Conservation (phyloP, 2,797 vertebrate species). For the Poecile montanus region DNA sequence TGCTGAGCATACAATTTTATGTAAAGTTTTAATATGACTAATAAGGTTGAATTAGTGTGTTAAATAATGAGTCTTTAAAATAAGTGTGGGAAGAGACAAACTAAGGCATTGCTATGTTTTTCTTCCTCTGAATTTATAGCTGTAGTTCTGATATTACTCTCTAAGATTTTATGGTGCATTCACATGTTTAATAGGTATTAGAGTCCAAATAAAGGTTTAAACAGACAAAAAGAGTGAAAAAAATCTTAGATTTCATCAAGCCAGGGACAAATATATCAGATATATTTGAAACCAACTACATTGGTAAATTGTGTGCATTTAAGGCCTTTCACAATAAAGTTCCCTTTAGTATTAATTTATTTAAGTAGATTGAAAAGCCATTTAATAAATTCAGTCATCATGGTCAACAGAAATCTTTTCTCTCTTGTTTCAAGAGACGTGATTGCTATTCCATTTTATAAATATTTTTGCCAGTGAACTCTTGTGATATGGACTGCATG, state of each 20-base stretch:
- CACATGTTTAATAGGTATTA: background rate
- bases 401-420: background rate
- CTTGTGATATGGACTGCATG: background rate
- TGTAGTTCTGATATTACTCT: background rate
- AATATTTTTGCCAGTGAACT: background rate
- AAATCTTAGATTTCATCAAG: background rate
- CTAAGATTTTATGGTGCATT: background rate
- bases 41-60: background rate
- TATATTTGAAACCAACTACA: background rate
- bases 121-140: background rate
- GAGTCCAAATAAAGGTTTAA: background rate
- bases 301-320: background rate
- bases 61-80: conserved; percentile 27
- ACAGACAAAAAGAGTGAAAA: background rate
- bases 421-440: background rate
- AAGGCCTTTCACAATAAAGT: background rate
- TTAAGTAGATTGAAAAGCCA: background rate
- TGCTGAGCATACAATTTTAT: background rate
- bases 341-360: background rate
- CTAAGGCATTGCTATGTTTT: background rate
- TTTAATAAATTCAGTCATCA: background rate
- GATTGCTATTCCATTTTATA: background rate
- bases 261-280: background rate
- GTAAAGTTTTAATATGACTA: background rate
- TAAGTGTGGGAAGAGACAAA: background rate